Conservation (phyloP, 2,113 vertebrate species). For the Colossoma macropomum region DNA sequence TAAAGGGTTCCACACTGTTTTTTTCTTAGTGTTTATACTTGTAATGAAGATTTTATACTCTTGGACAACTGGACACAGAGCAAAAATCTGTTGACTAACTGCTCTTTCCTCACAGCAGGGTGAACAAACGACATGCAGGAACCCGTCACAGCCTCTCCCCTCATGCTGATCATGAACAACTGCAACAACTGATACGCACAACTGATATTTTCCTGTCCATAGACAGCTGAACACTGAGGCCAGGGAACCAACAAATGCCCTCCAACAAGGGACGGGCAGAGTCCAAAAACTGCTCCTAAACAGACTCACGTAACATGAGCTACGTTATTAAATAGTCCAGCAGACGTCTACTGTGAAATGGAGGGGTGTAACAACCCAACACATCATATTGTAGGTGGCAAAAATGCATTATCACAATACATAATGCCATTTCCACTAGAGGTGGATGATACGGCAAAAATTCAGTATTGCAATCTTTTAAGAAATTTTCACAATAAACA, state of each 20-base stretch:
- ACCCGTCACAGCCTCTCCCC: background rate
- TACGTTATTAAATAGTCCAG: too few relatives aligned
- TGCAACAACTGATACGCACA: background rate
- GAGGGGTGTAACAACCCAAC: too few relatives aligned
- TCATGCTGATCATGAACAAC: background rate
- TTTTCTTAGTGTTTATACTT: background rate
- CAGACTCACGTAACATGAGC: too few relatives aligned
- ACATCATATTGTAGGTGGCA: too few relatives aligned
- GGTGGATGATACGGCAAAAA: too few relatives aligned
- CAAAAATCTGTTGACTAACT: background rate
- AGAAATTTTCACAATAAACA: too few relatives aligned
- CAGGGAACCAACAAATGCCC: background rate
- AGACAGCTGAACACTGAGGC: background rate
- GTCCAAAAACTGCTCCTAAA: too few relatives aligned
- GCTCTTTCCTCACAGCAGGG: background rate
- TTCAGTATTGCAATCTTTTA: too few relatives aligned
- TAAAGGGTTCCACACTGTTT: too few relatives aligned
- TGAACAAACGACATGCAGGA: background rate
- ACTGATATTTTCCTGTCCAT: background rate
- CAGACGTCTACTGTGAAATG: too few relatives aligned
- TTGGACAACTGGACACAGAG: background rate
- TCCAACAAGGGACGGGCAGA: background rate
- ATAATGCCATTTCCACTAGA: too few relatives aligned
- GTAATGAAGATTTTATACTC: background rate
- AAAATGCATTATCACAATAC: too few relatives aligned